These are phyloP conservation scores for Eupeodes corollae DNA, from an alignment of 1,140 invertebrate species.

Conservation along the genomic window DNA sequence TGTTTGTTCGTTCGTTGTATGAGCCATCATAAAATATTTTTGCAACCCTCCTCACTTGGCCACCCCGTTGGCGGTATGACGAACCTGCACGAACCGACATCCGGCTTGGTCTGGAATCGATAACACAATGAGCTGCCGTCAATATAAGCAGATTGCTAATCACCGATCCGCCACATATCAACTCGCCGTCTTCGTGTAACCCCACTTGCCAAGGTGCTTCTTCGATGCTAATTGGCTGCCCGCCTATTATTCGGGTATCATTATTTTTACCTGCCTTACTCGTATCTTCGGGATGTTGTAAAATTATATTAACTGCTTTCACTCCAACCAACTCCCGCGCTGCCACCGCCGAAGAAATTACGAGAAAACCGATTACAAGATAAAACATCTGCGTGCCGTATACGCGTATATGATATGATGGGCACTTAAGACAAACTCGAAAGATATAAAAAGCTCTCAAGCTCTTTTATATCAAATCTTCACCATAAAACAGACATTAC, in stretches of 20 bases:
- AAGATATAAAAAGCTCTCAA: no score
- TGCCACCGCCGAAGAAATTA: no score
- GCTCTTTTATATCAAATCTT: no score
- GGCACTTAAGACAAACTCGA: no score
- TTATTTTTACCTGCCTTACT: no score
- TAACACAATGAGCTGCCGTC: slow-evolving; percentile 44
- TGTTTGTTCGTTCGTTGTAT: slow-evolving; percentile 23
- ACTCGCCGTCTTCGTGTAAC: slow-evolving; percentile 29
- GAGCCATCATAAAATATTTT: slow-evolving; percentile 25
- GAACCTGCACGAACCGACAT: slow-evolving; percentile 23
- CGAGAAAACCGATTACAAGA: no score
- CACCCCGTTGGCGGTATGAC: slow-evolving; percentile 16
- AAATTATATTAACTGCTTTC: no score
- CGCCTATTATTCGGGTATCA: slow-evolving; percentile 34
- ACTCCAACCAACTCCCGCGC: no score
- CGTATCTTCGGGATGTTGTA: no score
- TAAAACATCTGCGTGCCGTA: no score
- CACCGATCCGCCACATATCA: slow-evolving; percentile 61
- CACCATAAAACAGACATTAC: no score
- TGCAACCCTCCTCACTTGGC: slow-evolving; percentile 18
- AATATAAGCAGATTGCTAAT: slow-evolving; percentile 42
- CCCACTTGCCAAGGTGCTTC: slow-evolving; percentile 39
- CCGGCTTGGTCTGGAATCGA: slow-evolving; percentile 13
- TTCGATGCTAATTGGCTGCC: slow-evolving; percentile 26
- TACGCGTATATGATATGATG: no score